Base-by-base conservation (phyloP, 2,888 invertebrate species). In the Rosalia funebris region DNA sequence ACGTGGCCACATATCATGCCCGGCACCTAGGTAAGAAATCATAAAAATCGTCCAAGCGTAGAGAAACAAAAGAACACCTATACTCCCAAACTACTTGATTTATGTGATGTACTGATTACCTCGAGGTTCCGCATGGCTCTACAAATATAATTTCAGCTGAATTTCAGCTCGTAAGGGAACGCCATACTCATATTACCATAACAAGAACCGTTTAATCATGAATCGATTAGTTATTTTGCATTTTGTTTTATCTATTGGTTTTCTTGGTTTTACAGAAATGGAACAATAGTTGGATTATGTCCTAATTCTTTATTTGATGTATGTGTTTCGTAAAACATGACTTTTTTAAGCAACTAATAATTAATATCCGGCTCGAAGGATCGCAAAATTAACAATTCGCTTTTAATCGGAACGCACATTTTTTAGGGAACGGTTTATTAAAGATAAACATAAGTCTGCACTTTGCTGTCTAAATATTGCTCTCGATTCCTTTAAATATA, bases 121-220 rank as follows among this genome's bases (percentile, higher is more conserved):
- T 42, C 57, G 44, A 58, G 60, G 68, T 68, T 70, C 61, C 70
- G 68, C 70, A 64, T 66, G 62, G 65, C 36, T 64, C 65, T 62
- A 63, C 66, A 68, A 70, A 68, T 68, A 65, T 69, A 69, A 69
- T 69, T 69, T 69, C 62, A 67, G 59, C 60, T 60, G 64, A 66
- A 64, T 66, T 66, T 64, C 54, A 66, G 64, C 59, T 50, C 39
- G 50, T 31, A 48, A 37, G 39, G n/a, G 50, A 50, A 37, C 31
- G 50, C 39, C 50, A 31, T 50, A 39, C 50, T 31, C 50, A 39
- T 31, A 50, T 50, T 50, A 50, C 50, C 50, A 50, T 50, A 50
- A 50, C 50, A 39, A 12, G 25, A 39, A 39, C 39, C 39, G 50
- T 50, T 39, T 50, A 50, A 50, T 50, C 50, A 39, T 50, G 37